phyloP scores from a whole-genome alignment of 2,797 vertebrate species.

The Rhinogobio ventralis region DNA sequence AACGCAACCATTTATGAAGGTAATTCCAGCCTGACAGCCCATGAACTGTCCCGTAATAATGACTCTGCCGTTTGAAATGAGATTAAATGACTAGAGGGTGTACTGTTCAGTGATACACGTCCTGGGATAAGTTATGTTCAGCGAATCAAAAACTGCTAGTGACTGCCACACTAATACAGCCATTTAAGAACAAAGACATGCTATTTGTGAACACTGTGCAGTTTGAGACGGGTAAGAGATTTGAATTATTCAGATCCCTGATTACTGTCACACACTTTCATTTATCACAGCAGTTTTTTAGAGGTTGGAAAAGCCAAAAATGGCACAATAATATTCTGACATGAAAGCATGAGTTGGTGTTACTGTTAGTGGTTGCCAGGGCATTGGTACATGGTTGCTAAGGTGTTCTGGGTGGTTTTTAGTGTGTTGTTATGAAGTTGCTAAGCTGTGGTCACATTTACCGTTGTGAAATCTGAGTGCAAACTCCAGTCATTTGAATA shows the following conservation, averaged over 20 bases:
- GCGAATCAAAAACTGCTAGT: not conserved
- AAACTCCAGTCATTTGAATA: not conserved
- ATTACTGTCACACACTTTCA: not conserved
- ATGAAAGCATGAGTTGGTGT: not conserved
- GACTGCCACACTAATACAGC: not conserved
- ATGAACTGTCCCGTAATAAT: not conserved
- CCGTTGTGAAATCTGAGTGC: not conserved
- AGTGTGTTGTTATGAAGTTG: not conserved
- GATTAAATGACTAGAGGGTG: not conserved
- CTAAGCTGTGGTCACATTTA: not conserved
- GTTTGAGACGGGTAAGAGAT: not conserved
- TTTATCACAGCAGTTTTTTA: not conserved
- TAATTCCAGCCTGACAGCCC: conserved; percentile 3
- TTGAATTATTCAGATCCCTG: not conserved
- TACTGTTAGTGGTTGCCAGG: not conserved
- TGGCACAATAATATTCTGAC: not conserved
- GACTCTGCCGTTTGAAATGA: conserved; percentile 2
- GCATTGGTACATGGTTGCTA: not conserved
- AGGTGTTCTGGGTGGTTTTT: not conserved
- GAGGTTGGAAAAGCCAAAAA: not conserved
- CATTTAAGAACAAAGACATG: not conserved
- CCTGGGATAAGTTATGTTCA: conserved; percentile 13
- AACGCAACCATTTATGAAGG: conserved; percentile 6
- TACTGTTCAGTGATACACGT: conserved; percentile 9
- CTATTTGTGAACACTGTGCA: not conserved